Conservation (phyloP, 2,797 vertebrate genomes). For the Prunella strophiata region DNA sequence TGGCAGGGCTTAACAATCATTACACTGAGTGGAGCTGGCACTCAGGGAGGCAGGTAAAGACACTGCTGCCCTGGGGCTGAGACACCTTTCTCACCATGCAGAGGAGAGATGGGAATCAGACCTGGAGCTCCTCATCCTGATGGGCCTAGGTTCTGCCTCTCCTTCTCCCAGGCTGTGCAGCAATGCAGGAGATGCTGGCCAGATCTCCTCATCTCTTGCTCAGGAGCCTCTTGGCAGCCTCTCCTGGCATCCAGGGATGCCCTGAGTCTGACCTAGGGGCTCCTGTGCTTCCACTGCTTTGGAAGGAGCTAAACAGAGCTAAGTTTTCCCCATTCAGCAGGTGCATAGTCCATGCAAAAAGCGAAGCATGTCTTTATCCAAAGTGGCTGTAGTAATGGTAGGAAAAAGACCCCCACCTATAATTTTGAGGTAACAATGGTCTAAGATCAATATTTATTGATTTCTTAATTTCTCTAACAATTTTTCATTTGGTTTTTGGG, state of each 20-base stretch:
- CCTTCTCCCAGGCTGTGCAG: fast-evolving
- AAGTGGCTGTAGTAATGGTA: neutral
- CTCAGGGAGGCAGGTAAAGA: neutral
- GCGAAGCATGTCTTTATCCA: neutral
- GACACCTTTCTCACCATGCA: fast-evolving
- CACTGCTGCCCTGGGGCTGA: neutral
- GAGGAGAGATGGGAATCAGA: fast-evolving
- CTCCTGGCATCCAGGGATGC: neutral
- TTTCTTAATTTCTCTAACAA: neutral
- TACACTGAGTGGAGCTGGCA: neutral
- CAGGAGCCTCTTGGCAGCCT: neutral
- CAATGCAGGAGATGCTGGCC: neutral
- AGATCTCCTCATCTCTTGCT: neutral
- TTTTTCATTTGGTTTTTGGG: neutral
- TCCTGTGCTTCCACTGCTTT: fast-evolving
- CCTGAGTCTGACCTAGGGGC: neutral
- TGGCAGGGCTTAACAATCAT: constrained; percentile 30
- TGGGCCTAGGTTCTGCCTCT: neutral
- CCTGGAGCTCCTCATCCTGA: neutral
- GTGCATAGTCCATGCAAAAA: neutral
- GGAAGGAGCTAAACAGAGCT: neutral
- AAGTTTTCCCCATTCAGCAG: neutral
- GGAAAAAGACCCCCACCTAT: neutral
- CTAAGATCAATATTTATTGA: neutral
- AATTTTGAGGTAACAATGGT: neutral